Evolutionary conservation across 2,797 vertebrate genomes (phyloP).

Genomic region (Sebastes dallii): DNA sequence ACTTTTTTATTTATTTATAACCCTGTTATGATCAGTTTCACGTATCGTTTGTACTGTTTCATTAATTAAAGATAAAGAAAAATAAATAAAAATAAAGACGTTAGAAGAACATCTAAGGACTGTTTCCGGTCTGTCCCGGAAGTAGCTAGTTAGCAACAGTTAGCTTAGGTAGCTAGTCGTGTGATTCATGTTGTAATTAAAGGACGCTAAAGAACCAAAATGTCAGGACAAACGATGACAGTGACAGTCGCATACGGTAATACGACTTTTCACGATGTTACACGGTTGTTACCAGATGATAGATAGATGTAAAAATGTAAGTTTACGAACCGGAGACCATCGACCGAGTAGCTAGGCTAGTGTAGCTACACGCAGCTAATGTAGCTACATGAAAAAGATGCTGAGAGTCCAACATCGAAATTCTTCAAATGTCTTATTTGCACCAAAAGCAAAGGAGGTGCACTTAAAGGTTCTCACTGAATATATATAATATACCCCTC

Average conservation of each 20-base stretch:
- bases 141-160: slow-evolving; percentile 46
- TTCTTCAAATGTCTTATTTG: too few relatives aligned
- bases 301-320: background rate
- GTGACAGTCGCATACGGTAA: slow-evolving; percentile 85
- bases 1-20: too few relatives aligned
- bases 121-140: slow-evolving; percentile 65
- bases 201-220: slow-evolving; percentile 45
- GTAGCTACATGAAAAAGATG: too few relatives aligned
- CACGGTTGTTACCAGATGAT: background rate
- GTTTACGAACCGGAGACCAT: background rate
- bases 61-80: background rate
- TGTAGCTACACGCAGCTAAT: background rate
- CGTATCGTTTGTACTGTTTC: background rate
- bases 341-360: background rate
- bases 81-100: background rate
- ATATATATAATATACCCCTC: too few relatives aligned
- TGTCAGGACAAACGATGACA: slow-evolving; percentile 79
- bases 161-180: slow-evolving; percentile 37
- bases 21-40: background rate
- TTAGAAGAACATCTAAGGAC: accelerated
- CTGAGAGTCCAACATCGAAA: too few relatives aligned
- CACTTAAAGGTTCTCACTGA: too few relatives aligned
- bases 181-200: slow-evolving; percentile 26
- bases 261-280: background rate
- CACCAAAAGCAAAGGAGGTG: too few relatives aligned